These are phyloP conservation scores for Platycheirus rosarum DNA, from an alignment of 2,888 invertebrate genomes.

Conservation along the genomic window DNA sequence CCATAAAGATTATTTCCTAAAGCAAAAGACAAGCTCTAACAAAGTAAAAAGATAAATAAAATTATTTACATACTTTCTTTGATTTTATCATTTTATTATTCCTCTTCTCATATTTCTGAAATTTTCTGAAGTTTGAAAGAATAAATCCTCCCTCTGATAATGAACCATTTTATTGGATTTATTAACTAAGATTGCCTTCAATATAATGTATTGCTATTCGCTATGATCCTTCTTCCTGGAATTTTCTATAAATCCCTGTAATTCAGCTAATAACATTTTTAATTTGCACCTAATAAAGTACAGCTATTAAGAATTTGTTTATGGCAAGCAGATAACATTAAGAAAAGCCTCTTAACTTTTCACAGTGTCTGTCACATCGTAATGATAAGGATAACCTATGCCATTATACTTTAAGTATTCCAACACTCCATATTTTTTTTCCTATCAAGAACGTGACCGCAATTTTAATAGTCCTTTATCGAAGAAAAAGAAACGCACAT, in stretches of 20 bases:
- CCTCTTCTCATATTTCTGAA: background rate
- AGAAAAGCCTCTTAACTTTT: conserved; percentile 53
- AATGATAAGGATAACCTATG: conserved; percentile 54
- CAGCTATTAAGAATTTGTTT: conserved; percentile 50
- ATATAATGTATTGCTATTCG: conserved; percentile 25
- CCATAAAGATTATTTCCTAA: too few species aligned
- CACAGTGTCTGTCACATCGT: conserved; percentile 61
- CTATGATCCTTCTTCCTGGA: conserved; percentile 25
- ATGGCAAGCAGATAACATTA: conserved; percentile 47
- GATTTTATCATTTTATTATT: too few species aligned
- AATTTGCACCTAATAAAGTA: conserved; percentile 65
- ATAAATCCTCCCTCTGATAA: background rate
- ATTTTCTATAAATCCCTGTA: conserved; percentile 21
- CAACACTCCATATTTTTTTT: conserved; percentile 32
- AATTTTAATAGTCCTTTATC: conserved; percentile 40
- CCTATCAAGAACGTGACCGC: conserved; percentile 42
- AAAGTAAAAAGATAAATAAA: too few species aligned
- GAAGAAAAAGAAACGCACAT: too few species aligned
- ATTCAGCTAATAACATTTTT: conserved; percentile 46
- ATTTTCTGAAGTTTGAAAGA: too few species aligned
- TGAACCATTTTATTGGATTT: conserved; percentile 26
- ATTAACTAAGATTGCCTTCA: conserved; percentile 33
- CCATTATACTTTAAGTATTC: conserved; percentile 45
- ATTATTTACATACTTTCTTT: background rate
- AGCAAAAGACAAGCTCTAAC: too few species aligned